Percentiles rank a stretch among this genome's conserved stretches.
Conservation (phyloP, 2,797 vertebrate genomes). For the Spinus olivaceus region DNA sequence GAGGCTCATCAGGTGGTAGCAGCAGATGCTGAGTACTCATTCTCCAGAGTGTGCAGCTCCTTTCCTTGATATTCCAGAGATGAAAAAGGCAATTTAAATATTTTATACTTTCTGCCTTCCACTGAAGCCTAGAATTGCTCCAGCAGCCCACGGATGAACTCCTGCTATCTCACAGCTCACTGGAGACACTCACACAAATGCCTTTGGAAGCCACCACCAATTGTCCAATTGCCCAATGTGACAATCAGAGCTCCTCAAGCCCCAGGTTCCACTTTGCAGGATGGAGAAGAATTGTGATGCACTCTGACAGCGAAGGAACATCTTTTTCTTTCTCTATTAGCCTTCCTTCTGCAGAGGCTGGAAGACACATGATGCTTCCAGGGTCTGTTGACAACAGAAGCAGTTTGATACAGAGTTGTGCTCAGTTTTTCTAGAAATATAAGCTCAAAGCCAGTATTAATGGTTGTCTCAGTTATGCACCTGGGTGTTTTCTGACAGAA, state of each 20-base stretch:
- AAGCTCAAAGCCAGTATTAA: not conserved
- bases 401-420: not conserved
- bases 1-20: not conserved
- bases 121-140: not conserved
- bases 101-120: not conserved
- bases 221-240: slow-evolving; percentile 16
- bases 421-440: not conserved
- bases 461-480: not conserved
- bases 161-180: not conserved
- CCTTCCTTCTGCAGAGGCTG: not conserved
- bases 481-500: not conserved
- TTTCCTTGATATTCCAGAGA: slow-evolving; percentile 1
- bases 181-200: not conserved
- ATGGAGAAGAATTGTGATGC: not conserved
- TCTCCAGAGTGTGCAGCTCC: not conserved
- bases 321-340: slow-evolving; percentile 36
- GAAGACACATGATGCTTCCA: slow-evolving; percentile 4
- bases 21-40: not conserved
- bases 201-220: not conserved
- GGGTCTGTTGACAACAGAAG: slow-evolving; percentile 1
- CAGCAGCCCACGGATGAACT: not conserved
- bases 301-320: slow-evolving; percentile 27
- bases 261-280: slow-evolving; percentile 14
- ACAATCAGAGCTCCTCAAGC: slow-evolving; percentile 17
- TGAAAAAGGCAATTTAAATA: slow-evolving; percentile 37